Percentiles rank a stretch among this genome's conserved stretches.
These are phyloP conservation scores for Sardina pilchardus DNA, from an alignment of 2,113 vertebrate species.

Conservation along the genomic window DNA sequence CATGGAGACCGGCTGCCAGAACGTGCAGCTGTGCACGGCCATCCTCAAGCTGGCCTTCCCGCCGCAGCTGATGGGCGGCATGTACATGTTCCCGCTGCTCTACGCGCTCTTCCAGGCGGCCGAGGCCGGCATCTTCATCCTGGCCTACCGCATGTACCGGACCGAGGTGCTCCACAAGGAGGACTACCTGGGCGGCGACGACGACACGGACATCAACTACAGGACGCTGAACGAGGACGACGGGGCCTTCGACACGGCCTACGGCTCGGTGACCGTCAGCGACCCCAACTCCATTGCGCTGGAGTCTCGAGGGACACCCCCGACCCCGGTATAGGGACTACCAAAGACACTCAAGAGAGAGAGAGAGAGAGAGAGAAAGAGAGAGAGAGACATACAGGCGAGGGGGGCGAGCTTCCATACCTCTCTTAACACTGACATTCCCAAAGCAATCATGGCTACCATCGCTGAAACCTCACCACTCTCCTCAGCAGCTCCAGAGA, in stretches of 20 bases:
- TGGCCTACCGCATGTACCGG: slow-evolving; percentile 86
- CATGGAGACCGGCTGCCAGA: slow-evolving; percentile 95
- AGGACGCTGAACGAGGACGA: slow-evolving; percentile 91
- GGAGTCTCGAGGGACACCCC: slow-evolving; percentile 67
- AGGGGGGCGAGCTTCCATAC: neutral
- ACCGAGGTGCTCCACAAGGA: slow-evolving; percentile 80
- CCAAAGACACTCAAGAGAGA: neutral
- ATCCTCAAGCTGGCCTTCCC: slow-evolving; percentile 96
- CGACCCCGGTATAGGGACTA: slow-evolving; percentile 63
- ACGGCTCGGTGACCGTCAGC: slow-evolving; percentile 81
- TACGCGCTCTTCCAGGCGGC: slow-evolving; percentile 94
- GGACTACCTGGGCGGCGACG: slow-evolving; percentile 73
- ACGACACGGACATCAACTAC: slow-evolving; percentile 87
- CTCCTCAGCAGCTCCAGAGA: neutral
- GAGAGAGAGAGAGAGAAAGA: neutral
- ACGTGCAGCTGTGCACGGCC: slow-evolving; percentile 95
- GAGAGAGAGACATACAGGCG: neutral
- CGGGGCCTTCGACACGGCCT: slow-evolving; percentile 75
- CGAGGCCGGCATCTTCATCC: slow-evolving; percentile 89
- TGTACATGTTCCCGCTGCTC: slow-evolving; percentile 97
- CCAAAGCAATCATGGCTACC: neutral
- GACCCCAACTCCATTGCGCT: slow-evolving; percentile 71
- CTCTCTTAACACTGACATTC: neutral
- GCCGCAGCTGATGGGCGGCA: slow-evolving; percentile 85
- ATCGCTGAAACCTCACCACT: neutral